These are phyloP conservation scores for Blera fallax DNA, from an alignment of 2,888 invertebrate species.

Conservation along the genomic window DNA sequence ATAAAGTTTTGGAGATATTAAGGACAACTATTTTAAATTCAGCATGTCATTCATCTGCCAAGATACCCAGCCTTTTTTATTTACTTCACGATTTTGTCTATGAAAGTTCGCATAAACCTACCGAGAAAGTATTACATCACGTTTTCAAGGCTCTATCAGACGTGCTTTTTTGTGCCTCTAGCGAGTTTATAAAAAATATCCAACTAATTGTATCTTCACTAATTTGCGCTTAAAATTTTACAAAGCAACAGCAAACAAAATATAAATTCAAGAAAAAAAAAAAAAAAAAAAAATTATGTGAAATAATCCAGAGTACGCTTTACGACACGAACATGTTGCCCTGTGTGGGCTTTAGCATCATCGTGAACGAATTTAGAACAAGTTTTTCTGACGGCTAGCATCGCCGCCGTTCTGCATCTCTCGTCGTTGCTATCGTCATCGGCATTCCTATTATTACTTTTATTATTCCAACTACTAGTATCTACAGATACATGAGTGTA, in stretches of 20 bases:
- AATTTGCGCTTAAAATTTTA: not conserved
- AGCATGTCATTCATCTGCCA: too few relatives aligned
- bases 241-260: not conserved
- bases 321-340: slow-evolving; percentile 2
- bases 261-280: not conserved
- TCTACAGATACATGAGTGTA: slow-evolving; percentile 2
- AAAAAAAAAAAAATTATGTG: too few relatives aligned
- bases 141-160: too few relatives aligned
- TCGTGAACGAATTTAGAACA: slow-evolving; percentile 60
- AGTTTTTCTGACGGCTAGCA: slow-evolving; percentile 43
- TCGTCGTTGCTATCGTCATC: slow-evolving; percentile 11
- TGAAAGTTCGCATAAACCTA: too few relatives aligned
- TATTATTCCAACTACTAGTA: slow-evolving; percentile 35
- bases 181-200: not conserved
- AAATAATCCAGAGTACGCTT: not conserved
- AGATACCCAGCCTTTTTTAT: too few relatives aligned
- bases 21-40: too few relatives aligned
- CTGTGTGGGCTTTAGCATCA: slow-evolving; percentile 55
- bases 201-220: not conserved
- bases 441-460: slow-evolving; percentile 59
- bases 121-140: too few relatives aligned
- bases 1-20: too few relatives aligned
- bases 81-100: too few relatives aligned
- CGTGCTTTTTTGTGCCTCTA: too few relatives aligned
- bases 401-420: not conserved